phyloP scores from a whole-genome alignment of 2,113 vertebrate species.

The Telmatochromis bifrenatus region DNA sequence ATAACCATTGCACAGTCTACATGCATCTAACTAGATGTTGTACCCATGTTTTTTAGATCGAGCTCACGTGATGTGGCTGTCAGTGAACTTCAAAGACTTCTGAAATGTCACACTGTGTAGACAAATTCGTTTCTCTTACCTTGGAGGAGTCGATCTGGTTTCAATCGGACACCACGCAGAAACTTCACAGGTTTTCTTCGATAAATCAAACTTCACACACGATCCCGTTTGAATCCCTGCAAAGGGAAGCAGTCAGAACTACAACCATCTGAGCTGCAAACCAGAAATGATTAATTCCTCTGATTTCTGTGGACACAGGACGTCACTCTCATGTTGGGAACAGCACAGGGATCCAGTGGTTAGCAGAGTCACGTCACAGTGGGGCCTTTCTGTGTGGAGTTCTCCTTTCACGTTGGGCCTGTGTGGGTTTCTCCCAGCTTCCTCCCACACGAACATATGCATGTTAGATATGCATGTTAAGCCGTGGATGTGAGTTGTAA shows the following conservation, averaged over 20 bases:
- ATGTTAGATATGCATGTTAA: too few relatives aligned
- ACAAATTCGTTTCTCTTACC: conserved; percentile 31
- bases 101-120: background rate
- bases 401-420: too few relatives aligned
- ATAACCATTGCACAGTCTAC: background rate
- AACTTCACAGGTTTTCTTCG: conserved; percentile 75
- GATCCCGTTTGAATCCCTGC: conserved; percentile 76
- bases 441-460: too few relatives aligned
- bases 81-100: background rate
- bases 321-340: background rate
- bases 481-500: too few relatives aligned
- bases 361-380: background rate
- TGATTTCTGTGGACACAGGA: background rate
- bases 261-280: background rate
- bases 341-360: background rate
- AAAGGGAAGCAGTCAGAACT: background rate
- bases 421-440: too few relatives aligned
- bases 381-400: background rate
- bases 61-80: background rate
- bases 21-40: background rate
- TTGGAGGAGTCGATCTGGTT: conserved; percentile 32
- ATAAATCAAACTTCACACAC: conserved; percentile 65
- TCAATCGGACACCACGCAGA: conserved; percentile 76
- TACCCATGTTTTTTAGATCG: background rate
- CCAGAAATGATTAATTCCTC: background rate